Evolutionary conservation across 2,888 invertebrate species (phyloP).

Genomic region (Pammene aurita): DNA sequence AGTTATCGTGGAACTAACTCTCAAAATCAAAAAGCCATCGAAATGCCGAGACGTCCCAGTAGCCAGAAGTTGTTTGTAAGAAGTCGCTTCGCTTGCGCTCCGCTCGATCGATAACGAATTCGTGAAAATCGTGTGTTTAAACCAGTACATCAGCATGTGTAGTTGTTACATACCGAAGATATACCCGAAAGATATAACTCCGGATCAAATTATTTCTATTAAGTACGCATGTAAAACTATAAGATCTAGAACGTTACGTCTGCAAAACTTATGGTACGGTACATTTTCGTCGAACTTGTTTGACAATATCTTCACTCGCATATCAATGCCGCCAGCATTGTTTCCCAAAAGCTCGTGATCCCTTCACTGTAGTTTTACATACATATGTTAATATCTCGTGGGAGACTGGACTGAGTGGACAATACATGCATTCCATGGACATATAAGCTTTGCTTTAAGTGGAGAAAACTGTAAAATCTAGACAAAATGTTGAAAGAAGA

Average conservation of each 20-base stretch:
- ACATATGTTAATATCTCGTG: slow-evolving; percentile 12
- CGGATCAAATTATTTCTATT: no score
- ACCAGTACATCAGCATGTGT: no score
- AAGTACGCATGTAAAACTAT: no score
- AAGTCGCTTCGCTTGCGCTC: no score
- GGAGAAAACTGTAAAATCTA: not conserved
- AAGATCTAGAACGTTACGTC: not conserved
- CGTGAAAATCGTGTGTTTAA: no score
- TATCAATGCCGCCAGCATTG: slow-evolving; percentile 1
- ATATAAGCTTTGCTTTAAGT: not conserved
- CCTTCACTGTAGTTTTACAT: slow-evolving; percentile 13
- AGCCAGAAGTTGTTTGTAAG: no score
- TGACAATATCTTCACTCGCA: not conserved
- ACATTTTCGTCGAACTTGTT: slow-evolving; percentile 5
- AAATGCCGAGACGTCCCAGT: no score
- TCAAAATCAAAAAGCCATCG: no score
- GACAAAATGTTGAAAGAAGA: not conserved
- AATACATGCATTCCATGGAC: not conserved
- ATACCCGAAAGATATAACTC: no score
- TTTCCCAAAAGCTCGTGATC: slow-evolving; percentile 13
- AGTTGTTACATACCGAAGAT: no score
- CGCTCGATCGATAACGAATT: no score
- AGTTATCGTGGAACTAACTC: no score
- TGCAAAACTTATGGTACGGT: not conserved
- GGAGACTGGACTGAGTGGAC: slow-evolving; percentile 5